phyloP scores from a whole-genome alignment of 2,888 invertebrate species.

The Acanthosoma haemorrhoidale region DNA sequence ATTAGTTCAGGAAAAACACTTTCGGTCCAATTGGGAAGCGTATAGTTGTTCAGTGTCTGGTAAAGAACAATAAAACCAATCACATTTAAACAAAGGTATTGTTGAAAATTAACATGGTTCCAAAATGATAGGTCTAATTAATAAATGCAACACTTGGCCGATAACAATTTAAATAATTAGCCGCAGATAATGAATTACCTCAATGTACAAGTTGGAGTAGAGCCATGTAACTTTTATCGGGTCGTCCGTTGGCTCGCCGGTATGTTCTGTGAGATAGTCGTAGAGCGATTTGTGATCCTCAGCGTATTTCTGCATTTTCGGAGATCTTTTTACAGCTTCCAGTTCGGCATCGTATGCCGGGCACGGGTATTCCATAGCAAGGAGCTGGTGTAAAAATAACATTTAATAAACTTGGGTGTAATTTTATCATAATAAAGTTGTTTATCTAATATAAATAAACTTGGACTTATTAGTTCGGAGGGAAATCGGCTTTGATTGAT shows the following conservation, averaged over 20 bases:
- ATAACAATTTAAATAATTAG: background rate
- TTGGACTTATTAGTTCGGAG: too few species aligned
- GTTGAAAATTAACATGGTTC: too few species aligned
- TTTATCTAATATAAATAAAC: too few species aligned
- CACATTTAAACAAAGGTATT: too few species aligned
- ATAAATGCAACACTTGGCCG: too few species aligned
- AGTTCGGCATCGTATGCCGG: constrained; percentile 1
- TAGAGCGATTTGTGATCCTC: constrained; percentile 56
- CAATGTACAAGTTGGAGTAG: constrained; percentile 59
- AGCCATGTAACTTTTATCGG: constrained; percentile 61
- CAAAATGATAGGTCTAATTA: too few species aligned
- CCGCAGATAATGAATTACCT: constrained; percentile 48
- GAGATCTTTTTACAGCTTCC: background rate
- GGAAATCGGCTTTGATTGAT: too few species aligned
- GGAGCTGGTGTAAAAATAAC: too few species aligned
- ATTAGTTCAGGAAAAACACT: constrained; percentile 62
- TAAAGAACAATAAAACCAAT: background rate
- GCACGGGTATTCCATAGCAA: constrained; percentile 21
- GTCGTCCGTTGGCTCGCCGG: constrained; percentile 55
- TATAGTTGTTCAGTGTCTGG: constrained; percentile 39
- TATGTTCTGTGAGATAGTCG: constrained; percentile 57
- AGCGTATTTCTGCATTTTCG: background rate
- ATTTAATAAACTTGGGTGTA: too few species aligned
- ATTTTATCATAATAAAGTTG: too few species aligned
- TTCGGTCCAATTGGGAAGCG: constrained; percentile 63